A percentile compares a stretch with the other conserved stretches of the same genome.
Evolutionary conservation across 2,797 vertebrate species (phyloP).

Genomic region (Urophycis tenuis): DNA sequence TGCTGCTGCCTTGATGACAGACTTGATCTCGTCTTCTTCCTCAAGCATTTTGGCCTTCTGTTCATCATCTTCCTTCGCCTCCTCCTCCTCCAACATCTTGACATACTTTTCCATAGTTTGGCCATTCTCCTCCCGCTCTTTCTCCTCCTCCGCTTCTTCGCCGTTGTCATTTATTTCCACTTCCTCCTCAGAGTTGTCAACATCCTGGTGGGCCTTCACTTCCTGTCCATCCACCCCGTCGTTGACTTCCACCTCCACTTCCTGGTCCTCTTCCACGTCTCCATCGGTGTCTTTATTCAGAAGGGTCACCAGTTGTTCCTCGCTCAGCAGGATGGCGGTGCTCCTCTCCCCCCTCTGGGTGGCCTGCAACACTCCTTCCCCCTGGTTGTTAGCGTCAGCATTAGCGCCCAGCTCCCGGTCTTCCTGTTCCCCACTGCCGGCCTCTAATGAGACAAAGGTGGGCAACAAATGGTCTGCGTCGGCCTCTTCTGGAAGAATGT

Average conservation of each 20-base stretch:
- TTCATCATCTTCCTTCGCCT: slow-evolving; percentile 11
- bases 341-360: slow-evolving; percentile 37
- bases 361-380: slow-evolving; percentile 21
- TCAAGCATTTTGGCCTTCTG: slow-evolving; percentile 22
- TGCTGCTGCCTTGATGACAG: slow-evolving; percentile 1
- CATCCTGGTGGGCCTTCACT: background rate
- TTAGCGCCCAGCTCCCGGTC: slow-evolving; percentile 54
- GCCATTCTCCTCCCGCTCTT: slow-evolving; percentile 20
- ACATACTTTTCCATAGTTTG: background rate
- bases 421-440: slow-evolving; percentile 55
- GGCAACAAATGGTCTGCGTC: slow-evolving; percentile 50
- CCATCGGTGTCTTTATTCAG: slow-evolving; percentile 49
- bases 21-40: slow-evolving; percentile 23
- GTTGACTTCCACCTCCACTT: slow-evolving; percentile 21
- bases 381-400: slow-evolving; percentile 20
- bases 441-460: slow-evolving; percentile 56
- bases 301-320: slow-evolving; percentile 61
- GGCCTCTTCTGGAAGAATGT: slow-evolving; percentile 41
- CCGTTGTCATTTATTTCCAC: background rate
- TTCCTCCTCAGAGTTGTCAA: background rate
- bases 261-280: slow-evolving; percentile 50
- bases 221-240: slow-evolving; percentile 17
- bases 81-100: slow-evolving; percentile 12
- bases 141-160: slow-evolving; percentile 15
- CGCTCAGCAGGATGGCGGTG: slow-evolving; percentile 62